A percentile compares a stretch with the other conserved stretches of the same genome.
phyloP scores from a whole-genome alignment of 1,140 invertebrate genomes.

The Parapsyche elsis region DNA sequence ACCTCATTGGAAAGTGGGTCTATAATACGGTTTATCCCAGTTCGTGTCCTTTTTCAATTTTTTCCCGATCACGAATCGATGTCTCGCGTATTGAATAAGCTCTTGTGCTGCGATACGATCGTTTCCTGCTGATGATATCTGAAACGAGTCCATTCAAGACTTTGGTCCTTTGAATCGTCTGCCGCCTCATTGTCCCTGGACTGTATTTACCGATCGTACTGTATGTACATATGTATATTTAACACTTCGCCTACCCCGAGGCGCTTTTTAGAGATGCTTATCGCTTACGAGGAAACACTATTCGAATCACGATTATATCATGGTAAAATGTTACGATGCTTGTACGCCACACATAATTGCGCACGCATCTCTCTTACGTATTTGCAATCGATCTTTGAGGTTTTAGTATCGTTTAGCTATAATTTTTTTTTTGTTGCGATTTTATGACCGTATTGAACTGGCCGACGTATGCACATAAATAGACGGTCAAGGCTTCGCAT shows the following conservation, averaged over 20 bases:
- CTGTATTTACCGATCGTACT: slow-evolving; percentile 26
- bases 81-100: background rate
- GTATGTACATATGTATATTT: slow-evolving; percentile 24
- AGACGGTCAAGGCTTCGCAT: background rate
- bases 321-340: background rate
- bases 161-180: slow-evolving; percentile 22
- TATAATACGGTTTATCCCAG: no score
- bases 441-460: background rate
- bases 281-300: slow-evolving; percentile 20
- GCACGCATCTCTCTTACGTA: background rate
- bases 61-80: background rate
- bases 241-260: slow-evolving; percentile 26
- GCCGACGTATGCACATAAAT: background rate
- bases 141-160: slow-evolving; percentile 5
- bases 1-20: no score
- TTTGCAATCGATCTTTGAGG: no score
- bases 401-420: no score
- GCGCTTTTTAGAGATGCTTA: slow-evolving; percentile 19
- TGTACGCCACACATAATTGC: slow-evolving; percentile 9
- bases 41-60: background rate
- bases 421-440: no score
- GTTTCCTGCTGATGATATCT: slow-evolving; percentile 36
- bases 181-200: slow-evolving; percentile 14
- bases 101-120: slow-evolving; percentile 3
- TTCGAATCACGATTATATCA: slow-evolving; percentile 30